Evolutionary conservation across 2,888 invertebrate genomes (phyloP).

Genomic region (Heterodera filipjevi): DNA sequence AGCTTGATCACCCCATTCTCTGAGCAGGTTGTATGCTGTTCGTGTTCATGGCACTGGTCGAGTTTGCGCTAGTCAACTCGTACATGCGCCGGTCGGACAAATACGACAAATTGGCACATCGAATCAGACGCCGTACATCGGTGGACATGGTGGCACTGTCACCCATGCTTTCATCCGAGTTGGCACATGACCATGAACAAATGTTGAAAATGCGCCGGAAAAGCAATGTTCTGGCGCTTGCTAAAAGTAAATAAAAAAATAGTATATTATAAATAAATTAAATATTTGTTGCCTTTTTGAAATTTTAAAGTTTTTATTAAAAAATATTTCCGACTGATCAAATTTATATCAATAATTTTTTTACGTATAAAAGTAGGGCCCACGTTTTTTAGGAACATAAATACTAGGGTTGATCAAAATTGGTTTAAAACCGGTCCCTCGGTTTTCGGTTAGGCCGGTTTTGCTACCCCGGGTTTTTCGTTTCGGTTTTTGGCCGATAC

Average conservation of each 20-base stretch:
- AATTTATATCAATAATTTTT: too few species aligned
- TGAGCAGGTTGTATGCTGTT: conserved; percentile 60
- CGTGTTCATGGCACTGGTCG: conserved; percentile 58
- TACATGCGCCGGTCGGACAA: conserved; percentile 54
- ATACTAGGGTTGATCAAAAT: too few species aligned
- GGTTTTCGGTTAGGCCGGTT: too few species aligned
- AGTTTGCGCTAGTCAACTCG: conserved; percentile 59
- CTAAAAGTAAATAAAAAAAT: background rate
- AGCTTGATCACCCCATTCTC: too few species aligned
- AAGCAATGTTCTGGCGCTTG: background rate
- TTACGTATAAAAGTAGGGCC: too few species aligned
- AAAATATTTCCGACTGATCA: background rate
- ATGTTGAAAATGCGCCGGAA: conserved; percentile 11
- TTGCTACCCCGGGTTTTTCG: too few species aligned
- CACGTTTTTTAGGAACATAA: too few species aligned
- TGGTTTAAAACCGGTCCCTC: too few species aligned
- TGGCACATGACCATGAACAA: conserved; percentile 1
- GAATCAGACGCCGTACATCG: conserved; percentile 8
- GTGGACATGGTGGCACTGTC: background rate
- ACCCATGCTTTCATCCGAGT: background rate
- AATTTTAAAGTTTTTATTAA: background rate
- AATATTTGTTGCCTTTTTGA: background rate
- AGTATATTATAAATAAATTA: background rate
- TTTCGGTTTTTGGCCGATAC: too few species aligned
- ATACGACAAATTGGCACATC: conserved; percentile 37